Evolutionary conservation across 2,888 invertebrate genomes (phyloP), one percentile per base, ranked within the genome.

Genomic region (Lithosia quadra): DNA sequence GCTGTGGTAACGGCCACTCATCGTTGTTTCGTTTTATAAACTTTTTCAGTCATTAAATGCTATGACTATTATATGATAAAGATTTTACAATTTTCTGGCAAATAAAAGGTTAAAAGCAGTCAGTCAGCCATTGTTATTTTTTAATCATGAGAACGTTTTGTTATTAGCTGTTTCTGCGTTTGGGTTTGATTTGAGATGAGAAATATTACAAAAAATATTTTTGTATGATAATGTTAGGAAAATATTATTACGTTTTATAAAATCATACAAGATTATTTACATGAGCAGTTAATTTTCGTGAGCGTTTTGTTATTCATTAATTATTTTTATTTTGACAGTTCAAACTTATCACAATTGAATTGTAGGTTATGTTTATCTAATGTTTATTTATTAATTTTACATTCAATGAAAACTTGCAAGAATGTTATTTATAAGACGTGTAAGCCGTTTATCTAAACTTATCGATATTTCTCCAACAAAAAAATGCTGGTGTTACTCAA

Each of bases 1-100:
- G 77, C 82, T 75, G 77, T 86, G 78, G 84, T 86, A 84, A 74
- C 90, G 91, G 73, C 88, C 86, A 81, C 89, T 90, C 92, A 92
- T 92, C 69, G 61, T 77, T 65, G 59, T 61, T 73, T 69, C 39
- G 58, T 73, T 63, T 60, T 65, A 65, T 39, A 58, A 57, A 58
- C 34, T 9, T 59, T 68, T 67, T 65, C 15, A 63, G 33, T 71
- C 73, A 80, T 73, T 39, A 69, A 71, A 66, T 69, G 18, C 13
- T 72, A 53, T 28, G n/a, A 69, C 58, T 59, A 56, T 55, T 49
- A 63, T 57, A 33, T 21, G 67, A 67, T 64, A 28, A 63, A 43
- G 8, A 43, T 34, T 64, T 59, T 59, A 8, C n/a, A n/a, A 49
- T 74, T 69, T 65, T 60, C 21, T 65, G 63, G 33, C 43, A 39